Percentiles rank a stretch among this genome's conserved stretches.
Conservation (phyloP, 2,888 invertebrate genomes). For the Synergus itoensis region DNA sequence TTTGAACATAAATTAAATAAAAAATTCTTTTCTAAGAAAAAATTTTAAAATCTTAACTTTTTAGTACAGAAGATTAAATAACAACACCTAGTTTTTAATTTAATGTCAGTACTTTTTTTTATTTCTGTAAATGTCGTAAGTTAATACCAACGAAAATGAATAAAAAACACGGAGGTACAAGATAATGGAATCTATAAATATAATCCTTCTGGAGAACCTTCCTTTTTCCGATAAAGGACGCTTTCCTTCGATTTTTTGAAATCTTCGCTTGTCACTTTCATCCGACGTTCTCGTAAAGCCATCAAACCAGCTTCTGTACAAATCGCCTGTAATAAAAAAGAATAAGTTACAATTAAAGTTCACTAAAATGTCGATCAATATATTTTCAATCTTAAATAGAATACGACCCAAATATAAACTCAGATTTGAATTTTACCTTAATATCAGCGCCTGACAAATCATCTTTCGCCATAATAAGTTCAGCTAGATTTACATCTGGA, state of each 20-base stretch:
- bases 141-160: constrained; percentile 42
- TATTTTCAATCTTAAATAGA: too few species aligned
- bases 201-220: constrained; percentile 99
- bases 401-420: neutral
- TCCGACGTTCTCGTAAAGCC: constrained; percentile 97
- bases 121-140: constrained; percentile 47
- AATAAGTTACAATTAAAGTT: constrained; percentile 13
- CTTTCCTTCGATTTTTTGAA: constrained; percentile 99
- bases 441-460: constrained; percentile 99
- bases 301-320: constrained; percentile 99
- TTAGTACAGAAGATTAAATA: neutral
- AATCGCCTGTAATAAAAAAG: constrained; percentile 88
- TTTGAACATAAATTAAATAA: too few species aligned
- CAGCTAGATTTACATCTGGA: constrained; percentile 97
- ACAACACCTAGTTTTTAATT: constrained; percentile 28
- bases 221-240: constrained; percentile 98
- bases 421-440: constrained; percentile 81
- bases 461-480: constrained; percentile 99
- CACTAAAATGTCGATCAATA: too few species aligned
- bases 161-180: constrained; percentile 44
- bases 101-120: constrained; percentile 39
- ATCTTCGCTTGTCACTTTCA: constrained; percentile 99
- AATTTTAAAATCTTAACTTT: too few species aligned
- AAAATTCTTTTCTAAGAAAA: too few species aligned
- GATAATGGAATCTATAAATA: constrained; percentile 88